Evolutionary conservation across 2,113 vertebrate species (phyloP).

Genomic region (Solea senegalensis): DNA sequence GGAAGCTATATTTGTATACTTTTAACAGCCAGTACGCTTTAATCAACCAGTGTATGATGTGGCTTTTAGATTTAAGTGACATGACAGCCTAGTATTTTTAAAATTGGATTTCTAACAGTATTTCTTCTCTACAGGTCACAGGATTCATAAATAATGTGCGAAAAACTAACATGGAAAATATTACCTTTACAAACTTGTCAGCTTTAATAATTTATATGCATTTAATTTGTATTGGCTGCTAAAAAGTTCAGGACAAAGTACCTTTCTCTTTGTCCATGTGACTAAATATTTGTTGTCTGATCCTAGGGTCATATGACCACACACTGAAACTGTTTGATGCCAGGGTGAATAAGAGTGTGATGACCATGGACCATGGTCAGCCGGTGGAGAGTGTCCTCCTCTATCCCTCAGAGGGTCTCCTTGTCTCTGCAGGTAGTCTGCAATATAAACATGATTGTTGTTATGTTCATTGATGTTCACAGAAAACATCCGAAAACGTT

Average conservation of each 20-base stretch:
- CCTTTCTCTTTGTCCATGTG: background rate
- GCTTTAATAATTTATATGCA: too few species aligned
- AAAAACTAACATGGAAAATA: too few species aligned
- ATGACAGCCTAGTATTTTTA: too few species aligned
- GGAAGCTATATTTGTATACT: background rate
- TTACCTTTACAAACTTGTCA: too few species aligned
- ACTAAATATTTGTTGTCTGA: background rate
- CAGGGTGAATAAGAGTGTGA: constrained; percentile 85
- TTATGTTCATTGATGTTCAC: background rate
- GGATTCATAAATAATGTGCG: too few species aligned
- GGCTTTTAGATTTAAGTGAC: too few species aligned
- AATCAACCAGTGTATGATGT: too few species aligned
- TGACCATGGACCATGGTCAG: constrained; percentile 93
- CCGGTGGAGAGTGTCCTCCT: constrained; percentile 96
- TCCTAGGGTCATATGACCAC: constrained; percentile 94
- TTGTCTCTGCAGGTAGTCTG: constrained; percentile 91
- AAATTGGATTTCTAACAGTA: too few species aligned
- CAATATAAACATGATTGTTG: background rate
- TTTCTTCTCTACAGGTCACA: too few species aligned
- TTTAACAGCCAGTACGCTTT: background rate
- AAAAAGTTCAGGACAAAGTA: background rate
- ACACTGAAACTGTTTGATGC: constrained; percentile 93
- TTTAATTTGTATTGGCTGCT: too few species aligned
- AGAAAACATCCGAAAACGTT: background rate
- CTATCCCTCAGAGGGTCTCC: constrained; percentile 93